These are phyloP conservation scores for Smithornis capensis DNA, from an alignment of 2,113 vertebrate genomes.

Conservation along the genomic window DNA sequence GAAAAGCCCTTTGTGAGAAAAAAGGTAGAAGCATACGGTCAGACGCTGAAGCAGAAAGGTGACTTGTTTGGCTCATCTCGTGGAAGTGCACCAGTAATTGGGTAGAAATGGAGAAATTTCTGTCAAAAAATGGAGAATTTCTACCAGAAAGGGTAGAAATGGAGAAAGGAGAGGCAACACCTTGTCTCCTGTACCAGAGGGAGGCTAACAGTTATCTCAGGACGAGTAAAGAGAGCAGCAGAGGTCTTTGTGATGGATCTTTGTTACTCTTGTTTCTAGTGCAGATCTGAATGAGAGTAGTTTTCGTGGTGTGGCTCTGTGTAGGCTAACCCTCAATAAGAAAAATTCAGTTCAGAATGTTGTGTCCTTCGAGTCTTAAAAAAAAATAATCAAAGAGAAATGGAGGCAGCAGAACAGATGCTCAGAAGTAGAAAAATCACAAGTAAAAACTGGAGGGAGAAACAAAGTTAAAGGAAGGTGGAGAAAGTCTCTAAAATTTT, in stretches of 20 bases:
- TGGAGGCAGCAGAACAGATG: neutral
- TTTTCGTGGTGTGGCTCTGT: neutral
- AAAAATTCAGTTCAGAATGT: neutral
- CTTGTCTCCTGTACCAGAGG: neutral
- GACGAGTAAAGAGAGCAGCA: neutral
- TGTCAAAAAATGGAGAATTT: too few species aligned
- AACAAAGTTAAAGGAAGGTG: neutral
- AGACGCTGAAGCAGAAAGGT: neutral
- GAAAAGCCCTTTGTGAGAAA: neutral
- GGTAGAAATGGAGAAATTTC: neutral
- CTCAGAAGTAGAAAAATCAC: neutral
- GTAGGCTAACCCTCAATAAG: neutral
- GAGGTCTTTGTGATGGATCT: neutral
- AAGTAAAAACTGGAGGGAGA: neutral
- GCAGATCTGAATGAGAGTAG: neutral
- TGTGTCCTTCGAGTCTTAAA: neutral
- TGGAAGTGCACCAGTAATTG: neutral
- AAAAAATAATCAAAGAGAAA: neutral
- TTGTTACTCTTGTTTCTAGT: neutral
- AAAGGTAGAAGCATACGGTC: neutral
- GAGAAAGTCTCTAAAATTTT: neutral
- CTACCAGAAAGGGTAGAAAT: neutral
- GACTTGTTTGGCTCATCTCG: neutral
- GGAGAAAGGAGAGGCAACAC: neutral
- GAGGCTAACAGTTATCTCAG: neutral